Evolutionary conservation across 2,797 vertebrate genomes (phyloP).

Genomic region (Clamator glandarius): DNA sequence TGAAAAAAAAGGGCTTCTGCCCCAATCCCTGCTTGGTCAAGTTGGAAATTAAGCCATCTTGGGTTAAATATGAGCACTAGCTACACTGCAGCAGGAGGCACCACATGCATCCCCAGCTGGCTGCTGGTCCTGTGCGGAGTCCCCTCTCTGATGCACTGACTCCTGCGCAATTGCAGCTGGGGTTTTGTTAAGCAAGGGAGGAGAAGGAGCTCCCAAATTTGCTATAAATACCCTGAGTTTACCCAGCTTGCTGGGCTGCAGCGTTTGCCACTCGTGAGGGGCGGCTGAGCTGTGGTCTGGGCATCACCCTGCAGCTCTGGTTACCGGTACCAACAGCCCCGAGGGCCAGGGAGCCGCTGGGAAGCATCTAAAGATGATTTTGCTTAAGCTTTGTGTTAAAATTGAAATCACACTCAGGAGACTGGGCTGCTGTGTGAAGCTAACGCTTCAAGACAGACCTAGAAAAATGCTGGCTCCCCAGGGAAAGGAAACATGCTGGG

Average conservation of each 20-base stretch:
- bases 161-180: neutral
- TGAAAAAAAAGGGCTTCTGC: neutral
- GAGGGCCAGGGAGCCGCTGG: neutral
- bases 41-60: rapidly evolving
- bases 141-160: rapidly evolving
- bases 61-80: neutral
- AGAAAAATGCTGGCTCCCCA: neutral
- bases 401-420: neutral
- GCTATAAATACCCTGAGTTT: neutral
- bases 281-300: neutral
- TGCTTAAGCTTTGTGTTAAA: neutral
- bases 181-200: neutral
- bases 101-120: neutral
- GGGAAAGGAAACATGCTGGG: neutral
- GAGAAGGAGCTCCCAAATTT: neutral
- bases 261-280: rapidly evolving
- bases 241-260: neutral
- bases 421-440: neutral
- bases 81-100: neutral
- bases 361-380: neutral
- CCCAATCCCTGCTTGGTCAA: rapidly evolving
- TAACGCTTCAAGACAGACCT: neutral
- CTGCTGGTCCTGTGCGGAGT: neutral
- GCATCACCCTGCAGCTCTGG: neutral
- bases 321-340: rapidly evolving